Evolutionary conservation across 2,797 vertebrate genomes (phyloP).

Genomic region (Aplochiton taeniatus): DNA sequence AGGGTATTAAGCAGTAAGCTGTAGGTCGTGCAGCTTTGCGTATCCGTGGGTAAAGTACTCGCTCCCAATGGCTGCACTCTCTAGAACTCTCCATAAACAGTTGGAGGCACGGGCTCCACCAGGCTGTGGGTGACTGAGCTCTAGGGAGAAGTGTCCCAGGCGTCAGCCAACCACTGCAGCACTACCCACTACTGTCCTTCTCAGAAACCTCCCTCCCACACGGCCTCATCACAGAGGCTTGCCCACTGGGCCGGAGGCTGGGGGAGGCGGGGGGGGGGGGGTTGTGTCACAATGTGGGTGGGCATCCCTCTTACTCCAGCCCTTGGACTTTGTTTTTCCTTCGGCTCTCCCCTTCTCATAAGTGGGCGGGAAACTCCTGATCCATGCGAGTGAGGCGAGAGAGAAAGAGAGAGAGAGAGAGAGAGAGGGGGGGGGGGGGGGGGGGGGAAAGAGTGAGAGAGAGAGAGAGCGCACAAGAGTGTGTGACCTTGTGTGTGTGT

Average conservation of each 20-base stretch:
- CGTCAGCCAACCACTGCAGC: background rate
- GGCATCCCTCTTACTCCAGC: constrained; percentile 33
- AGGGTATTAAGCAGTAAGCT: no score
- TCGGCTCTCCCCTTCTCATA: constrained; percentile 35
- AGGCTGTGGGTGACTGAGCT: background rate
- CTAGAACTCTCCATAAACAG: no score
- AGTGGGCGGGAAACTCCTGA: constrained; percentile 35
- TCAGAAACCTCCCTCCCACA: background rate
- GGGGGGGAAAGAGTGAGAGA: no score
- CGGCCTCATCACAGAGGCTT: background rate
- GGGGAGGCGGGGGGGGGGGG: constrained; percentile 19
- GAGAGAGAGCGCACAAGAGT: constrained; percentile 2
- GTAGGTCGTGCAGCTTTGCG: no score
- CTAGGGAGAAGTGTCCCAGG: constrained; percentile 3
- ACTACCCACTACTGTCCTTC: background rate
- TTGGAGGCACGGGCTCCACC: background rate
- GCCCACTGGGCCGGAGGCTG: constrained; percentile 8
- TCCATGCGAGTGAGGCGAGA: background rate
- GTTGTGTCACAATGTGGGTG: constrained; percentile 31
- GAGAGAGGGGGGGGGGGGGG: no score
- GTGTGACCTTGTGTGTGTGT: constrained; percentile 4
- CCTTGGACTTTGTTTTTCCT: constrained; percentile 13
- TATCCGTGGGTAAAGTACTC: no score
- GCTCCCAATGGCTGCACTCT: no score
- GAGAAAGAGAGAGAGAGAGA: no score